Base-by-base conservation (phyloP, 2,113 vertebrate genomes). In the Clinocottus analis region DNA sequence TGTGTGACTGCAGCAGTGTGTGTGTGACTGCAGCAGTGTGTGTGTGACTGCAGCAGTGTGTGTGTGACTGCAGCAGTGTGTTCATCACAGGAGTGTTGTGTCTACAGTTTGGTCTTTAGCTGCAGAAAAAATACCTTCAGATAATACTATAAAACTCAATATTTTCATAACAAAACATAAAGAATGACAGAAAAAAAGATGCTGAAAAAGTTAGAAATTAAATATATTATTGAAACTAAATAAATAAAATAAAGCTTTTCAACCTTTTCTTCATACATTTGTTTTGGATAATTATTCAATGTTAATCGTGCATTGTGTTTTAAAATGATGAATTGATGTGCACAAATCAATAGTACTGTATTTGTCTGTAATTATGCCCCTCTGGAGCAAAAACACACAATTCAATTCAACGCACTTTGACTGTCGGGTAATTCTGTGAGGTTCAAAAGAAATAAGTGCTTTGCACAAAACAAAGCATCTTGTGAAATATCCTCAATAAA, bases 271-370 rank as follows among this genome's bases (percentile, higher is more conserved):
- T 33, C 6, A 12, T 61, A n/a, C 11, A 49, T n/a, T 8, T 33
- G 14, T 8, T n/a, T n/a, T n/a, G 5, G 19, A 19, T 67, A 49
- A 33, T 67, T 21, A 17, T 17, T 29, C 12, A 9, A 19, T 27
- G 39, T 37, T 61, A 61, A 61, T 49, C 62, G n/a, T 37, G 43
- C 59, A 62, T 41, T 45, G 41, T 65, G 29, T 14, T 23, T n/a
- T n/a, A 21, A 67, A n/a, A 67, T 35, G 27, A 51, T 7, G 29
- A 33, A 67, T 23, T 35, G 29, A 33, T 35, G 45, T 67, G 45
- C 29, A 51, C 65, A 51, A 67, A 51, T 51, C 45, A 51, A 51
- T 67, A 45, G 25, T 29, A 9, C 45, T 51, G 11, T 51, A 33
- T 49, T 49, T 31, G 4, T 33, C 43, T 33, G 43, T 47, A 31